Conservation (phyloP, 2,888 invertebrate species). For the Meliscaeva auricollis region DNA sequence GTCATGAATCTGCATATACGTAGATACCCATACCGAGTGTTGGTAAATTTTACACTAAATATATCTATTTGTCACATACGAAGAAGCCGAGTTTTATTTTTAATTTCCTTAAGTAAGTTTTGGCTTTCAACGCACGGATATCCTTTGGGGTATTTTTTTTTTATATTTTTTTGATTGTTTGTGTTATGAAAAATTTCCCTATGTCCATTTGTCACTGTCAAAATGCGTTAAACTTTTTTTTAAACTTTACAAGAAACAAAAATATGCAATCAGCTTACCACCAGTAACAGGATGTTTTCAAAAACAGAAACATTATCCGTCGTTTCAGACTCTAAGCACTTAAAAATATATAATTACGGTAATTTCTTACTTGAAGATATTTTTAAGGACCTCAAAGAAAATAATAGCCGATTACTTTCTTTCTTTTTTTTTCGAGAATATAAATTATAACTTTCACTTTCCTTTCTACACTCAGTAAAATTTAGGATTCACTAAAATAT, state of each 20-base stretch:
- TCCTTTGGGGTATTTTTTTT: not conserved
- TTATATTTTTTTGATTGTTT: too few relatives aligned
- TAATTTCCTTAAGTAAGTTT: constrained; percentile 32
- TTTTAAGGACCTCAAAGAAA: not conserved
- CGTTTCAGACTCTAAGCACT: not conserved
- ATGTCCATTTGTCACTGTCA: constrained; percentile 54
- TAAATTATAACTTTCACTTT: constrained; percentile 18
- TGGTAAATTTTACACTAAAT: not conserved
- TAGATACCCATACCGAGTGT: not conserved
- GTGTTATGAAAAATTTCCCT: not conserved
- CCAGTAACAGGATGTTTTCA: constrained; percentile 53
- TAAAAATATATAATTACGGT: not conserved
- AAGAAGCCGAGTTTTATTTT: constrained; percentile 3
- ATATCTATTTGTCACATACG: constrained; percentile 1
- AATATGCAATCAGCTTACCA: constrained; percentile 47
- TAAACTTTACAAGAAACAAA: not conserved
- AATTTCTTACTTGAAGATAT: not conserved
- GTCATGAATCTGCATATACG: not conserved
- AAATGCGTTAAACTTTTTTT: constrained; percentile 9
- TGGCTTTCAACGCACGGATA: not conserved
- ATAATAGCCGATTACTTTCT: not conserved
- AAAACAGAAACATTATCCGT: constrained; percentile 41
- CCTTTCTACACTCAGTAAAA: not conserved
- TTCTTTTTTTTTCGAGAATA: too few relatives aligned
- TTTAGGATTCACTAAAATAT: constrained; percentile 19